Percentiles rank a stretch among this genome's conserved stretches.
Evolutionary conservation across 2,797 vertebrate species (phyloP).

Genomic region (Emydoidea blandingii): DNA sequence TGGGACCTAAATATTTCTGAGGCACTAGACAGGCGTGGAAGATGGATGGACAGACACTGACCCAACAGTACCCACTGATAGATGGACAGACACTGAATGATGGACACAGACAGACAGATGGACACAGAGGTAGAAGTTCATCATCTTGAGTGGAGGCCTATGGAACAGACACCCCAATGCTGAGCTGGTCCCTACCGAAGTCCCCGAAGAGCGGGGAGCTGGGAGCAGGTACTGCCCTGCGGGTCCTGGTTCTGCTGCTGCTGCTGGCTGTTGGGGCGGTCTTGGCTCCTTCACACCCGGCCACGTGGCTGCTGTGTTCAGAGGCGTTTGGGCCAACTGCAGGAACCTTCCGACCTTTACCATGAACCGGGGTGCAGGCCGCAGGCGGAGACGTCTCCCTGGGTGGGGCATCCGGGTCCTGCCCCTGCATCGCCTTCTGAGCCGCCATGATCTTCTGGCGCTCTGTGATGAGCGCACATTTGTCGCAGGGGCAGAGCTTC

Average conservation of each 20-base stretch:
- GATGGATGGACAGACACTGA: neutral
- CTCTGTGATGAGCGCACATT: conserved; percentile 79
- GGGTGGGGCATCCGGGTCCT: conserved; percentile 19
- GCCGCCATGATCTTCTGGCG: conserved; percentile 84
- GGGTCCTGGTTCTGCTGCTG: neutral
- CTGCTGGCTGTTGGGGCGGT: neutral
- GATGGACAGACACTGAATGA: neutral
- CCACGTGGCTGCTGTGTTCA: rapidly evolving
- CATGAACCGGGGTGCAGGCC: neutral
- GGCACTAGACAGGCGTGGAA: neutral
- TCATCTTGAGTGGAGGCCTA: neutral
- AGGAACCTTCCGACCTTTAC: neutral
- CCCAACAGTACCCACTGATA: neutral
- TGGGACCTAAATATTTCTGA: neutral
- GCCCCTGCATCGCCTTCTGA: conserved; percentile 79
- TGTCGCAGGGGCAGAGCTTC: conserved; percentile 75
- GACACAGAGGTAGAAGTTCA: neutral
- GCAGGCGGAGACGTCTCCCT: rapidly evolving
- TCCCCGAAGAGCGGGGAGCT: conserved; percentile 56
- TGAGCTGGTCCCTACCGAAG: conserved; percentile 73
- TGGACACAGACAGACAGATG: neutral
- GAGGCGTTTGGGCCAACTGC: rapidly evolving
- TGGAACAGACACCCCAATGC: neutral
- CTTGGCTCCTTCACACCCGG: conserved; percentile 19
- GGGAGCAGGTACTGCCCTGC: neutral